A percentile compares a stretch with the other conserved stretches of the same genome.
These are phyloP conservation scores for Pachyuromys duprasi DNA, from an alignment of 2,797 vertebrate genomes.

Conservation along the genomic window DNA sequence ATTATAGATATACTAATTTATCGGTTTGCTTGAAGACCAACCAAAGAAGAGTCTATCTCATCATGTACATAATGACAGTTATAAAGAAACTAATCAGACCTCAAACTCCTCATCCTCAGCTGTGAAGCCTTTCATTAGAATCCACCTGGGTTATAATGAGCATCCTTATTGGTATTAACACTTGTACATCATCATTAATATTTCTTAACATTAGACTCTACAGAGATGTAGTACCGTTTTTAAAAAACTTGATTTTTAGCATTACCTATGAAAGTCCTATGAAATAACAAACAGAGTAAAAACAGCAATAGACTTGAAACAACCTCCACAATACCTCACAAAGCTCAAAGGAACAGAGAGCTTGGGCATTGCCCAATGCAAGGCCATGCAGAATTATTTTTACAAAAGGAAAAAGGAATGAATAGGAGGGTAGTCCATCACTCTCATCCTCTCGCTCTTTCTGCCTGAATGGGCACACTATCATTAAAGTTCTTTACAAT, in stretches of 20 bases:
- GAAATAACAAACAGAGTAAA: conserved; percentile 10
- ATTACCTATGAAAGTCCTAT: neutral
- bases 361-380: neutral
- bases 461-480: conserved; percentile 53
- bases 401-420: neutral
- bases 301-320: conserved; percentile 37
- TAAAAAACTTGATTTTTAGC: conserved; percentile 44
- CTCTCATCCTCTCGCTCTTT: conserved; percentile 65
- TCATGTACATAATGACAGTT: neutral
- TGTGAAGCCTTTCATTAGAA: neutral
- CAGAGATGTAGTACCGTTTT: neutral
- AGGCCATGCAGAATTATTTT: conserved; percentile 57
- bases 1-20: neutral
- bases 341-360: neutral
- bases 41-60: neutral
- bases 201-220: conserved; percentile 9
- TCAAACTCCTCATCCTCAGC: neutral
- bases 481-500: conserved; percentile 75
- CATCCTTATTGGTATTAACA: neutral
- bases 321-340: neutral
- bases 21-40: neutral
- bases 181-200: neutral
- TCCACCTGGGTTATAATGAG: neutral
- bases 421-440: conserved; percentile 2
- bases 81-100: conserved; percentile 48